Evolutionary conservation across 2,888 invertebrate species (phyloP).

Genomic region (Oligia fasciuncula): DNA sequence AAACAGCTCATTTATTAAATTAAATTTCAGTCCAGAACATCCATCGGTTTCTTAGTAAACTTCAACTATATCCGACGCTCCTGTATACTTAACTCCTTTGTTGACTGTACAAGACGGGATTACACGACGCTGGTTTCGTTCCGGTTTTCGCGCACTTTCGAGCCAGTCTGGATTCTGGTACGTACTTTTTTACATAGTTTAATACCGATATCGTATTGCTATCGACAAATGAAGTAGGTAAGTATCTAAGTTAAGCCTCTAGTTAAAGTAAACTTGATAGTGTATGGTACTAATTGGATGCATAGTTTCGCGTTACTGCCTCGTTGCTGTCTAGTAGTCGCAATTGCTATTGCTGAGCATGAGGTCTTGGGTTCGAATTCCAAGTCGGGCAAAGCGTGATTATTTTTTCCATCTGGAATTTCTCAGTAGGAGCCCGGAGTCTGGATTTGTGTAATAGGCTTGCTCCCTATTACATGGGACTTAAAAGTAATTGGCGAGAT

Average conservation of each 20-base stretch:
- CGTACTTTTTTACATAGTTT: not conserved
- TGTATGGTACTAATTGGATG: not conserved
- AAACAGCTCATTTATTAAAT: too few species aligned
- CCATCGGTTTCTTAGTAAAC: too few species aligned
- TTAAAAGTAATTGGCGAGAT: not conserved
- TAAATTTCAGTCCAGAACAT: too few species aligned
- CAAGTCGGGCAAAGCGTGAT: too few species aligned
- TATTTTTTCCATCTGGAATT: not conserved
- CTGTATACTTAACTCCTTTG: too few species aligned
- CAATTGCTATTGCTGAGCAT: not conserved
- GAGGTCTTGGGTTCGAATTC: too few species aligned
- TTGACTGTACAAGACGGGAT: not conserved
- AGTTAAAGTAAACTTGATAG: not conserved
- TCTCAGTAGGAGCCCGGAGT: not conserved
- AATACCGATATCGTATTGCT: not conserved
- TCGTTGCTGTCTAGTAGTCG: not conserved
- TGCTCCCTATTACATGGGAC: not conserved
- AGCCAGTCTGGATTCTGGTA: not conserved
- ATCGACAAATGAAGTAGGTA: not conserved
- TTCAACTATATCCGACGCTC: too few species aligned
- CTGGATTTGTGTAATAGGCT: not conserved
- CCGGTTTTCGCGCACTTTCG: conserved; percentile 11
- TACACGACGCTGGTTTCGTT: not conserved
- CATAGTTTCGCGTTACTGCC: too few species aligned
- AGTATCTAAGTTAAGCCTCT: not conserved